These are phyloP conservation scores for Cotesia vestalis DNA, from an alignment of 1,140 invertebrate species.

Conservation along the genomic window DNA sequence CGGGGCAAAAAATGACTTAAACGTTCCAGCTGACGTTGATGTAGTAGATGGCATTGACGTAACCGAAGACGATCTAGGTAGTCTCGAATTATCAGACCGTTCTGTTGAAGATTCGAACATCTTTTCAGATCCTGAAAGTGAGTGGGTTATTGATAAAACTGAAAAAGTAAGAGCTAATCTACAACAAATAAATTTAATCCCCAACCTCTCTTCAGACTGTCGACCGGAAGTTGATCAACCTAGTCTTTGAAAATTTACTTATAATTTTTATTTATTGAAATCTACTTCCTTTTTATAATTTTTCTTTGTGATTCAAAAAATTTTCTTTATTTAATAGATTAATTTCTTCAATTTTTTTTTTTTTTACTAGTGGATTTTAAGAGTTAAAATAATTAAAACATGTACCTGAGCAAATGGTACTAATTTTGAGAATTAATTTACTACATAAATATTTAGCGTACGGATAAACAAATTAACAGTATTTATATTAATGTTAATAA, in stretches of 20 bases:
- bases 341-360: not conserved
- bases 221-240: conserved; percentile 65
- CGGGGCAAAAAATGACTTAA: too few relatives aligned
- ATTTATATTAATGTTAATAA: too few relatives aligned
- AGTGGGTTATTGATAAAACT: conserved; percentile 65
- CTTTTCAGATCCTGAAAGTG: conserved; percentile 71
- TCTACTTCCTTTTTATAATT: conserved; percentile 8
- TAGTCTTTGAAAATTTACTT: conserved; percentile 25
- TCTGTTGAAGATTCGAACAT: conserved; percentile 64
- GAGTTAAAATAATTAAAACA: too few relatives aligned
- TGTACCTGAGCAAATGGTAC: too few relatives aligned
- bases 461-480: too few relatives aligned
- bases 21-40: too few relatives aligned
- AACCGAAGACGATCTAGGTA: conserved; percentile 45
- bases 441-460: too few relatives aligned
- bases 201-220: conserved; percentile 19
- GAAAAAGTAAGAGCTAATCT: not conserved
- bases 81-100: conserved; percentile 59
- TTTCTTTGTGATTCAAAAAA: conserved; percentile 6
- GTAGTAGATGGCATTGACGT: conserved; percentile 7
- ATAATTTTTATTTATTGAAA: not conserved
- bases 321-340: not conserved
- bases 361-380: too few relatives aligned
- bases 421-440: too few relatives aligned
- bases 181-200: conserved; percentile 27